phyloP scores from a whole-genome alignment of 2,113 vertebrate species.

The Edolisoma coerulescens region DNA sequence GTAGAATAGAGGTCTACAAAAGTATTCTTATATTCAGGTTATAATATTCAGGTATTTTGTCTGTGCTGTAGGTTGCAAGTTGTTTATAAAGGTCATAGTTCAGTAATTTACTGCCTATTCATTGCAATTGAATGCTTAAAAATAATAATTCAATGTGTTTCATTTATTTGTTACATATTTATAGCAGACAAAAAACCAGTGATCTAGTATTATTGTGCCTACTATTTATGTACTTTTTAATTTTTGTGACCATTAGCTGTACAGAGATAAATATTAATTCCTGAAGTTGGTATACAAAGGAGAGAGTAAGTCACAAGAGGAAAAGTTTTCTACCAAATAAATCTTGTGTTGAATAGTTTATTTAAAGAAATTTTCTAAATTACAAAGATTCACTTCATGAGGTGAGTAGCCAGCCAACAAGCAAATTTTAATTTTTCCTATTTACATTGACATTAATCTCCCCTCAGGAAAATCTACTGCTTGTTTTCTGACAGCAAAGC shows the following conservation, averaged over 20 bases:
- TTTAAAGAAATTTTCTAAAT: neutral
- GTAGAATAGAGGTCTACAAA: neutral
- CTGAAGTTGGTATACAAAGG: neutral
- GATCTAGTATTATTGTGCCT: neutral
- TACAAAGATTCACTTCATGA: neutral
- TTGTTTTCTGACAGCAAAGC: neutral
- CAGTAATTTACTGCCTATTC: neutral
- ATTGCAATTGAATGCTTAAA: neutral
- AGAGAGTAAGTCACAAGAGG: neutral
- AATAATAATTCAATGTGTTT: neutral
- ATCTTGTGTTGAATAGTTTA: neutral
- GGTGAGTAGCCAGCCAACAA: neutral
- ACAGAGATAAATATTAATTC: neutral
- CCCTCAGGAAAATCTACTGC: neutral
- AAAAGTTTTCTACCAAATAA: neutral
- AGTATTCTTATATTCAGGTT: neutral
- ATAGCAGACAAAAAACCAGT: neutral
- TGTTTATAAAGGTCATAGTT: neutral
- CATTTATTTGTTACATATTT: neutral
- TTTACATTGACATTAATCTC: neutral
- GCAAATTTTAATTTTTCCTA: neutral
- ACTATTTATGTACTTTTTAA: neutral
- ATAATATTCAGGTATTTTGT: neutral
- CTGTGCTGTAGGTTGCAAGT: neutral
- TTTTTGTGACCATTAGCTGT: neutral